Base-by-base conservation (phyloP, 2,797 vertebrate genomes). In the Sphaeramia orbicularis region DNA sequence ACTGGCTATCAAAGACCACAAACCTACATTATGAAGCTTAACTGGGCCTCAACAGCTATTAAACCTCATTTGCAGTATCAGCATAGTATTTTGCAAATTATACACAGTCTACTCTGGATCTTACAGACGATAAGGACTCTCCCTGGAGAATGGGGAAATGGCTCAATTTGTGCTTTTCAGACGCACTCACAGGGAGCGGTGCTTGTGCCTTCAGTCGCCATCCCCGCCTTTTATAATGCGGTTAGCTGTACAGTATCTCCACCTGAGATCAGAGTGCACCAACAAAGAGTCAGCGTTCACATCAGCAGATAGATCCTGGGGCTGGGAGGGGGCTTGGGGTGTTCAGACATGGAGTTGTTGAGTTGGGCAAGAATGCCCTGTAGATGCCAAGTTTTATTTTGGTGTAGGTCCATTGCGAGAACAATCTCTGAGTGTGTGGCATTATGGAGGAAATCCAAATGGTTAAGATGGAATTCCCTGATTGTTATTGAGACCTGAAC, bases 381-480 rank as follows among this genome's bases (percentile, higher is more conserved):
- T 30, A 1, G 21, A 78, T 90, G 93, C 93, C 93, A 94, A 92
- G 89, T 91, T 94, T 92, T 92, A 89, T 94, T 93, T 93, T 65
- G 86, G 89, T 90, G 90, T 86, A 91, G 94, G 92, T 93, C 92
- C 84, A 92, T 89, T 94, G 89, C 84, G 79, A 92, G 90, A 93
- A 90, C 89, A 89, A 91, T 93, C 91, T 84, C 93, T 1, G 91
- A 92, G 90, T 95, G 94, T 95, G 94, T 94, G 94, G 94, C 90
- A 94, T 93, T 89, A 83, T 94, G 94, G 95, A 95, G 89, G 77
- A 86, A 82, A 52, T 94, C 94, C 94, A 95, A 93, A 92, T 80
- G 86, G 88, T 94, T 92, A 91, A 92, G 94, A 95, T 95, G 92
- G 91, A 94, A 93, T 91, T 92, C 79, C 60, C 41, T 91, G 94